Evolutionary conservation across 2,113 vertebrate species (phyloP), one percentile per base, ranked within the genome.

Genomic region (Mobula birostris): DNA sequence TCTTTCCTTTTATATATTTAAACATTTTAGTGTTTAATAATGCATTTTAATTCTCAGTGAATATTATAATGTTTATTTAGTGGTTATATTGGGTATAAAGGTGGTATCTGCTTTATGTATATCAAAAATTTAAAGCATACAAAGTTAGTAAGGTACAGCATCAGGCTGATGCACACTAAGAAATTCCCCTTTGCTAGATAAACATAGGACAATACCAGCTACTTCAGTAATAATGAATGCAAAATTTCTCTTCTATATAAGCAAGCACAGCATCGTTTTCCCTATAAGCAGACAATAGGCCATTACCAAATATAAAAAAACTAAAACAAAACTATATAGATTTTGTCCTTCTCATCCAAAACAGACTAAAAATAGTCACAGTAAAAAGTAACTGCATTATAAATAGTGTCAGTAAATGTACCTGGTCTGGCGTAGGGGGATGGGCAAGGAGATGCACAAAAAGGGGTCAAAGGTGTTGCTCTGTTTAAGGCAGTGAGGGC

Each of bases 401-500:
- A 32, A 17, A 77, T 63, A 27, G 56, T 63, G 27, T 58, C 12
- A 63, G 29, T 66, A 66, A 40, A 91, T 85, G 0, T 97, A 99
- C 98, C 98, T 98, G 94, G 98, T 99, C 96, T 99, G 98, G 83
- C 98, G 97, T 85, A 98, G 96, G 0, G 98, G 98, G 94, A 99
- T 98, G 9, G 98, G 98, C 85, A 99, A 96, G 0, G 98, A 99
- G 95, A 99, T 97, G 66, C 98, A 99, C 93, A 98, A 96, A 95
- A 99, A 99, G 0, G 98, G 98, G 95, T 99, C 98, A 0, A 98
- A 99, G 95, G 98, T 99, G 97, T 99, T 99, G 97, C 98, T 99
- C 96, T 99, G 98, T 95, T 98, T 98, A 96, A 96, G 97, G 96
- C 98, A 99, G 95, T 98, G 98, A 76, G 98, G 98, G 94, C 98